A percentile compares a stretch with the other conserved stretches of the same genome.
Evolutionary conservation across 2,113 vertebrate species (phyloP).

Genomic region (Thinocorus orbignyianus): DNA sequence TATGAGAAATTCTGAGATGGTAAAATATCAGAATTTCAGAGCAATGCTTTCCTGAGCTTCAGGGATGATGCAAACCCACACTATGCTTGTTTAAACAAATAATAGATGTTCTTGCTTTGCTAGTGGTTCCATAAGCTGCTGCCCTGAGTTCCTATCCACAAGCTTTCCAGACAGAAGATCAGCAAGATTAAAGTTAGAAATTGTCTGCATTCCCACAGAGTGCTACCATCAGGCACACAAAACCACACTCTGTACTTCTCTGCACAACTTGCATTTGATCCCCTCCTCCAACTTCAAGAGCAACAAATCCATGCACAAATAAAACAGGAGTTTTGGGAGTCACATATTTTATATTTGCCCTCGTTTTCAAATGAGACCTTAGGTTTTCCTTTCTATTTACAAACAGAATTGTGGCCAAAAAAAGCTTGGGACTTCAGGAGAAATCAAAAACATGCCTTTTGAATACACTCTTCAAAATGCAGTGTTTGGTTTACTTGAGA

Average conservation of each 20-base stretch:
- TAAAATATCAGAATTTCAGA: neutral
- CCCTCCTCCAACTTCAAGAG: neutral
- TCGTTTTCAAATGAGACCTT: neutral
- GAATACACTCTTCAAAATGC: neutral
- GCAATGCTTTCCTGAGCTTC: neutral
- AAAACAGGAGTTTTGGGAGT: neutral
- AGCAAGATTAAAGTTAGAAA: neutral
- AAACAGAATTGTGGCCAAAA: neutral
- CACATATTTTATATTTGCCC: neutral
- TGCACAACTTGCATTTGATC: neutral
- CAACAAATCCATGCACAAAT: neutral
- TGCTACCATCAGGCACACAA: neutral
- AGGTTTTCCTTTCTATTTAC: neutral
- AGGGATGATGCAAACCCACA: neutral
- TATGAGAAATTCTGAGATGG: neutral
- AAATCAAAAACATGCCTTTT: neutral
- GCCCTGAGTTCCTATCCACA: neutral
- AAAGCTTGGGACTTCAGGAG: neutral
- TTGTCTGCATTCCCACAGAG: neutral
- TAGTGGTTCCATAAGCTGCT: neutral
- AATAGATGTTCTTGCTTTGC: neutral
- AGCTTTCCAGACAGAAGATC: neutral
- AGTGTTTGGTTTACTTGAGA: neutral
- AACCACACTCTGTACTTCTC: neutral
- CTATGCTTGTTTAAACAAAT: neutral